Evolutionary conservation across 2,797 vertebrate species (phyloP).

Genomic region (Coendou prehensilis): DNA sequence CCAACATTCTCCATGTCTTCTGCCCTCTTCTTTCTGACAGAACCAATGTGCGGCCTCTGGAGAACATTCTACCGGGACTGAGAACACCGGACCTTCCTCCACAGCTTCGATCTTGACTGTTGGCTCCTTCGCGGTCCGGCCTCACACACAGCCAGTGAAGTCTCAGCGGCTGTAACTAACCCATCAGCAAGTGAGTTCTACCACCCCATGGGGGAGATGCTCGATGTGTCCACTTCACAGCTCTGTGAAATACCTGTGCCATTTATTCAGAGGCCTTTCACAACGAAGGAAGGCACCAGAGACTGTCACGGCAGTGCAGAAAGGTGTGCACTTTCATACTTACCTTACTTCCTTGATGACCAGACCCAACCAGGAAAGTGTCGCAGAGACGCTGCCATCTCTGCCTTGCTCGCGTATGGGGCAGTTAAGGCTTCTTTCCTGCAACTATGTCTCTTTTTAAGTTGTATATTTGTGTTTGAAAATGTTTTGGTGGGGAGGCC

Average conservation of each 20-base stretch:
- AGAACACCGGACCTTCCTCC: neutral
- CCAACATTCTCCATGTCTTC: neutral
- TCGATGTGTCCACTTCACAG: neutral
- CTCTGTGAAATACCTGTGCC: neutral
- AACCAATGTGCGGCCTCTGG: conserved; percentile 88
- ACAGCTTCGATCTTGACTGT: conserved; percentile 38
- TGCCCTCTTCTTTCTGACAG: conserved; percentile 49
- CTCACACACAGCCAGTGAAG: conserved; percentile 88
- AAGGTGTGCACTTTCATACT: neutral
- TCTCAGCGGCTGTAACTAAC: conserved; percentile 89
- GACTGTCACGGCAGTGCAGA: neutral
- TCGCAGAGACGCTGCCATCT: neutral
- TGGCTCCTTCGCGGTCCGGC: conserved; percentile 90
- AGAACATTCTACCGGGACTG: neutral
- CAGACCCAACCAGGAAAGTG: neutral
- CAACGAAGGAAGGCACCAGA: neutral
- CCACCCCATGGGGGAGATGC: neutral
- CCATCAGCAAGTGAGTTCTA: conserved; percentile 86
- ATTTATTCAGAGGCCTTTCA: conserved; percentile 4
- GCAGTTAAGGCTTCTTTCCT: conserved; percentile 27
- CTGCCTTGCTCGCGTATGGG: neutral
- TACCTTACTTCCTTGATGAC: neutral
- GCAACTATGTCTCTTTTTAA: conserved; percentile 20
- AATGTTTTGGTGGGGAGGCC: conserved; percentile 30
- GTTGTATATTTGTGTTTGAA: conserved; percentile 28